A percentile compares a stretch with the other conserved stretches of the same genome.
These are phyloP conservation scores for Oxytorus armatus DNA, from an alignment of 2,888 invertebrate genomes.

Conservation along the genomic window DNA sequence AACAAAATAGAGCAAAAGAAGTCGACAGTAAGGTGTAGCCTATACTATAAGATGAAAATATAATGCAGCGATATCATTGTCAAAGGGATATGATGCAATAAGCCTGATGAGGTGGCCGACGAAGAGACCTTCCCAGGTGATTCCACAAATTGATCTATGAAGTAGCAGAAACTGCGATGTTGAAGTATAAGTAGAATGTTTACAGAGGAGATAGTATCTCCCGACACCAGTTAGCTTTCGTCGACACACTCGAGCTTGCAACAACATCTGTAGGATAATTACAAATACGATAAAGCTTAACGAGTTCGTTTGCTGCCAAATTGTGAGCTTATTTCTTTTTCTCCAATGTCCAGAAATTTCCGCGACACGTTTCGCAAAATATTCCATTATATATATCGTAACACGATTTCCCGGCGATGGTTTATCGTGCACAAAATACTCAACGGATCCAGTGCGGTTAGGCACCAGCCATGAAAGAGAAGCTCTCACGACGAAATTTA, in stretches of 20 bases:
- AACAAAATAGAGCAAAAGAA: no score
- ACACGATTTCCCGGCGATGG: no score
- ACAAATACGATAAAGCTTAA: slow-evolving; percentile 39
- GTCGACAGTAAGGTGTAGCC: no score
- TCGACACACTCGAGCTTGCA: slow-evolving; percentile 33
- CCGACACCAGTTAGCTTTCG: slow-evolving; percentile 45
- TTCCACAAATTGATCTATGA: slow-evolving; percentile 37
- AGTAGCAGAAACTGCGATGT: slow-evolving; percentile 1
- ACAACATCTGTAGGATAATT: slow-evolving; percentile 20
- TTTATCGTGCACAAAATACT: no score
- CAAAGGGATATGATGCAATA: no score
- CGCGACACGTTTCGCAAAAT: slow-evolving; percentile 1
- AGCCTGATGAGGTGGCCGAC: no score
- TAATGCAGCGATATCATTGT: no score
- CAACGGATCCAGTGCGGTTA: no score
- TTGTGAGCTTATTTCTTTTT: slow-evolving; percentile 18
- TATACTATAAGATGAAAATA: no score
- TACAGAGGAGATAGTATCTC: slow-evolving; percentile 5
- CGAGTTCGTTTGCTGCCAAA: slow-evolving; percentile 50
- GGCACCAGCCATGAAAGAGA: no score
- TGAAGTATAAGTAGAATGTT: background rate
- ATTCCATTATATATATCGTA: slow-evolving; percentile 18
- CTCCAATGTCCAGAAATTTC: slow-evolving; percentile 10
- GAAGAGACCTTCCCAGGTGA: slow-evolving; percentile 4
- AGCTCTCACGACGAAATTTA: no score